These are phyloP conservation scores for Hystrix brachyura DNA, from an alignment of 2,113 vertebrate genomes.

Conservation along the genomic window DNA sequence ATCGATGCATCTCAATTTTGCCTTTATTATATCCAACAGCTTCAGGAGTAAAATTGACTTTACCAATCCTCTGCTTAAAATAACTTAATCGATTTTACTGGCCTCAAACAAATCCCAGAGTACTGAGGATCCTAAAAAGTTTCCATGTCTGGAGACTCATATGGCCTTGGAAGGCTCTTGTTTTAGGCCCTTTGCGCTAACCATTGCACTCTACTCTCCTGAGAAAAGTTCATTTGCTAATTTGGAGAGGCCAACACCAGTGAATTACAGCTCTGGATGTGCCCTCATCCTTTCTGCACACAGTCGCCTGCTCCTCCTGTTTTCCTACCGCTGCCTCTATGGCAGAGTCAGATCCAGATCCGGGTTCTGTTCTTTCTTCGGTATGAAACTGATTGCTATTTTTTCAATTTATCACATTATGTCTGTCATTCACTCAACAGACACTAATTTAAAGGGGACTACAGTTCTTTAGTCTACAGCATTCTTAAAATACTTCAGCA, in stretches of 20 bases:
- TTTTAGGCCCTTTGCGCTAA: not conserved
- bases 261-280: not conserved
- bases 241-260: not conserved
- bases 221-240: not conserved
- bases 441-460: not conserved
- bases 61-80: not conserved
- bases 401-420: not conserved
- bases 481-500: not conserved
- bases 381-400: not conserved
- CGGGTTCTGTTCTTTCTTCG: not conserved
- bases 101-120: not conserved
- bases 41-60: not conserved
- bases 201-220: not conserved
- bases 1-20: not conserved
- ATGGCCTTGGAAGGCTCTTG: not conserved
- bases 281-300: rapidly evolving
- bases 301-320: not conserved
- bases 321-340: rapidly evolving
- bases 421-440: not conserved
- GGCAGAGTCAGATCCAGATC: not conserved
- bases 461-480: not conserved
- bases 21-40: not conserved
- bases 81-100: not conserved
- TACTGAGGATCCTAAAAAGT: not conserved
- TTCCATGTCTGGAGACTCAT: not conserved